Evolutionary conservation across 2,113 vertebrate genomes (phyloP).

Genomic region (Rhizomys pruinosus): DNA sequence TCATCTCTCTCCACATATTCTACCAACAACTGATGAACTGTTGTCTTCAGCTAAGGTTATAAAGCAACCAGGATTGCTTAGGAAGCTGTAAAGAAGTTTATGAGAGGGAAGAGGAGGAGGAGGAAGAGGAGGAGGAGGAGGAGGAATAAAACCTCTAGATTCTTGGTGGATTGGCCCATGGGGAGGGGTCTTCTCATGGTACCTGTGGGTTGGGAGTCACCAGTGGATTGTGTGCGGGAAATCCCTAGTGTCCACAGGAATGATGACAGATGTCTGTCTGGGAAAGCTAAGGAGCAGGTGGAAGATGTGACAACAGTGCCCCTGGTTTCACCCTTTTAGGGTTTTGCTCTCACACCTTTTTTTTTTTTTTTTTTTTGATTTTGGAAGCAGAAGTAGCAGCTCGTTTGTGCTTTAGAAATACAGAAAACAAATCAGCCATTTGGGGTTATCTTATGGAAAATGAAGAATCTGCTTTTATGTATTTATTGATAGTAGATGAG

Average conservation of each 20-base stretch:
- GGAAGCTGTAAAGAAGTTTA: neutral
- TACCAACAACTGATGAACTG: neutral
- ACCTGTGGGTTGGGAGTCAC: neutral
- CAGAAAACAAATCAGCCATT: neutral
- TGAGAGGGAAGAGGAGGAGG: neutral
- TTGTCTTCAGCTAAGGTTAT: neutral
- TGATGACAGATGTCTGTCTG: neutral
- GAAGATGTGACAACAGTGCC: neutral
- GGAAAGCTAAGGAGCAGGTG: neutral
- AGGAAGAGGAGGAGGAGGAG: neutral
- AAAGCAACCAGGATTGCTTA: neutral
- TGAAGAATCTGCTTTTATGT: slow-evolving; percentile 23
- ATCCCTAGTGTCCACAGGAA: neutral
- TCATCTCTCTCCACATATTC: neutral
- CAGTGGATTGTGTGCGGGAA: neutral
- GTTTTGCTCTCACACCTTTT: neutral
- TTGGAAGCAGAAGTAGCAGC: neutral
- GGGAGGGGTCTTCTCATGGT: neutral
- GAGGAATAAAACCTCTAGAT: neutral
- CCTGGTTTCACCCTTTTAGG: neutral
- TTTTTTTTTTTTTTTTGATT: neutral
- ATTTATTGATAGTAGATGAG: neutral
- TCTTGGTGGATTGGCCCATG: neutral
- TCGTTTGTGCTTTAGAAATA: neutral
- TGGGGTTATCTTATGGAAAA: neutral